Percentiles rank a stretch among this genome's conserved stretches.
These are phyloP conservation scores for Trichacis sp. DNA, from an alignment of 2,888 invertebrate species.

Conservation along the genomic window DNA sequence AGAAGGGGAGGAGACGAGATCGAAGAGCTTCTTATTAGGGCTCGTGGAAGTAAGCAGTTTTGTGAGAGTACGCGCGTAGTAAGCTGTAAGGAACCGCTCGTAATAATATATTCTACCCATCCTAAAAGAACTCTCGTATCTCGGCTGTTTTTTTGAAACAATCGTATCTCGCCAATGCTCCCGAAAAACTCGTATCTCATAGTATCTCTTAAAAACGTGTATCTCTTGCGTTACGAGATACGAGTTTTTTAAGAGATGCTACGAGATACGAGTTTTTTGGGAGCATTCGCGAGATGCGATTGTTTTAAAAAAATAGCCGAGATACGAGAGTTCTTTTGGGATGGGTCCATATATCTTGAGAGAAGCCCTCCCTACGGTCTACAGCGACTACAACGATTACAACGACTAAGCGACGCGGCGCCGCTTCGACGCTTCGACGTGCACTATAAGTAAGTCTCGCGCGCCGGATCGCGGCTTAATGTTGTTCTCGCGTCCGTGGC, in stretches of 20 bases:
- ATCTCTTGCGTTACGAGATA: no score
- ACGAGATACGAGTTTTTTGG: no score
- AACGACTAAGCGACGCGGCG: constrained; percentile 50
- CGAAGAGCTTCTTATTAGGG: background rate
- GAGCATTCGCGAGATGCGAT: no score
- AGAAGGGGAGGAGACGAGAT: background rate
- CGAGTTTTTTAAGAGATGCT: no score
- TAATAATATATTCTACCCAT: constrained; percentile 1
- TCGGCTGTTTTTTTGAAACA: no score
- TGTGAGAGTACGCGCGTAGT: constrained; percentile 1
- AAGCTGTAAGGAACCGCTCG: constrained; percentile 2
- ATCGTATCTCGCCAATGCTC: no score
- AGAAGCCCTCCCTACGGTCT: constrained; percentile 46
- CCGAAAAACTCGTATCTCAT: no score
- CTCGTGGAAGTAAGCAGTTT: background rate
- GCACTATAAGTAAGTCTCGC: constrained; percentile 66
- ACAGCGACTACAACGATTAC: no score
- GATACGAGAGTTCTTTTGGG: no score
- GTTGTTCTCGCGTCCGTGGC: constrained; percentile 66
- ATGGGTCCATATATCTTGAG: constrained; percentile 9
- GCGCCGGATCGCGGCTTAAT: constrained; percentile 63
- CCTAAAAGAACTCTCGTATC: no score
- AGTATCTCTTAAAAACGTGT: no score
- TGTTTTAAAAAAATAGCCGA: no score
- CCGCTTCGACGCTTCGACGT: constrained; percentile 55